Base-by-base conservation (phyloP, 2,888 invertebrate genomes). In the Lasioglossum vierecki region DNA sequence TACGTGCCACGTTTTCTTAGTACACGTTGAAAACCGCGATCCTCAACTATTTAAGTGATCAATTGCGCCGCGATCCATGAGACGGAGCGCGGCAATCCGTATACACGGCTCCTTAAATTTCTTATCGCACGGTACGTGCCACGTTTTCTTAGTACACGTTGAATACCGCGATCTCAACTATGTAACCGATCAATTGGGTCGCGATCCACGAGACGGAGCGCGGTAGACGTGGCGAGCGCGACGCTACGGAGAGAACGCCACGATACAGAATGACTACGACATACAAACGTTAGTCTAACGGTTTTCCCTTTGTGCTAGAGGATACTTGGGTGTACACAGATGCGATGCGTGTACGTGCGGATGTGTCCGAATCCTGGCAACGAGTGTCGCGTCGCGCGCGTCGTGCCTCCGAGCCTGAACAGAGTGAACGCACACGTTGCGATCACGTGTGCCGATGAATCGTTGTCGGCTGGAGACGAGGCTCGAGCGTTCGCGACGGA, bases 261-360 rank as follows among this genome's bases (percentile, higher is more conserved):
- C 63, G 63, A 63, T 63, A 79, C 92, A 88, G 91, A 93, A 90
- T 92, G 87, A 82, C 93, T 83, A 88, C 90, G 83, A 89, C 90
- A 93, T 93, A 93, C 91, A 93, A 93, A 93, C 91, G 91, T 92
- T 92, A 92, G 86, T 87, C 91, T 93, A 93, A 91, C 82, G 78
- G 81, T 82, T 90, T 89, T 89, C 44, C n/a, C 70, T 88, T 63
- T 81, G 84, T 92, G 91, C 93, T 93, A 93, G 89, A 91, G 88
- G 88, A 92, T 91, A 88, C 84, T 86, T 86, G 83, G 86, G 88
- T 88, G 89, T 83, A 86, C 88, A 66, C 87, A 77, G 84, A 85
- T 86, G 85, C 81, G 83, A 85, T 87, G 49, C 79, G 80, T 73
- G 68, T 78, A 60, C 76, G 75, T 70, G 63, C 53, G 26, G 41